These are phyloP conservation scores for Argyresthia albistria DNA, from an alignment of 2,888 invertebrate species.

Conservation along the genomic window DNA sequence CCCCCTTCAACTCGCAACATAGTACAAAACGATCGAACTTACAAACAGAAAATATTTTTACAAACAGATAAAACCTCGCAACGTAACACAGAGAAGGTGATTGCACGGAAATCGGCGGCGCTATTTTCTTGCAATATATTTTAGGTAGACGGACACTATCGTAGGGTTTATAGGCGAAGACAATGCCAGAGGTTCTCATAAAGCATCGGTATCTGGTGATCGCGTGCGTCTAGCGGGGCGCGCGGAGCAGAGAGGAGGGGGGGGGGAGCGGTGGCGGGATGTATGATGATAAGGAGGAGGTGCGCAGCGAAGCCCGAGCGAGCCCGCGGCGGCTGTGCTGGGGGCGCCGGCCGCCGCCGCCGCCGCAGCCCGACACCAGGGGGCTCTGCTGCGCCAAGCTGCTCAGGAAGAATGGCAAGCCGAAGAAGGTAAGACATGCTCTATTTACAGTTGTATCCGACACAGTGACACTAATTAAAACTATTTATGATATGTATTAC, in stretches of 20 bases:
- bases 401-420: constrained; percentile 85
- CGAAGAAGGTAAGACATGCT: constrained; percentile 86
- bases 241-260: constrained; percentile 32
- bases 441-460: not conserved
- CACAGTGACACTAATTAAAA: too few relatives aligned
- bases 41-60: constrained; percentile 12
- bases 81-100: not conserved
- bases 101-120: constrained; percentile 24
- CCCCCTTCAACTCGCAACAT: constrained; percentile 23
- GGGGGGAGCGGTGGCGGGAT: constrained; percentile 30
- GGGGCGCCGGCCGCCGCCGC: constrained; percentile 53
- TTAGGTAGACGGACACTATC: constrained; percentile 49
- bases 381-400: constrained; percentile 88
- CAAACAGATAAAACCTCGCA: not conserved
- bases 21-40: constrained; percentile 65
- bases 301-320: constrained; percentile 43
- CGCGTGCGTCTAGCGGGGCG: constrained; percentile 30
- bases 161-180: constrained; percentile 48
- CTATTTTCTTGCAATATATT: constrained; percentile 42
- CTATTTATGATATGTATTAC: too few relatives aligned
- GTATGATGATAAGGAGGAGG: constrained; percentile 67
- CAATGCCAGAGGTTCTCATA: constrained; percentile 61
- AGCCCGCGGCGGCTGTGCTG: constrained; percentile 56
- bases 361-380: constrained; percentile 77
- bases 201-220: constrained; percentile 64